Evolutionary conservation across 2,888 invertebrate genomes (phyloP).

Genomic region (Andrena hattorfiana): DNA sequence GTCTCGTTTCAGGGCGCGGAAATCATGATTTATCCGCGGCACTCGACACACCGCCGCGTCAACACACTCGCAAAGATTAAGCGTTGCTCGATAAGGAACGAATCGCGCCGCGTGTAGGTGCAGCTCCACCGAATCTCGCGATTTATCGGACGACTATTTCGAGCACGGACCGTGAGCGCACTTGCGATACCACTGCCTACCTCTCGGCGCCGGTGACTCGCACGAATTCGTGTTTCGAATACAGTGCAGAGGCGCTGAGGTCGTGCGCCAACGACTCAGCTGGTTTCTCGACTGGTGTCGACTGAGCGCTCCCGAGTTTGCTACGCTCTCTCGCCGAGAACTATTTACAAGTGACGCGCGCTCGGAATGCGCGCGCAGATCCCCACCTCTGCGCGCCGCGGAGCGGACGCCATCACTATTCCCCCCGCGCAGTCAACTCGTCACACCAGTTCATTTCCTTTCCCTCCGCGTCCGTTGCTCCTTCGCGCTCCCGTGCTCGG

Average conservation of each 20-base stretch:
- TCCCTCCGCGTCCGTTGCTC: conserved; percentile 39
- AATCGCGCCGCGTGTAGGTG: conserved; percentile 7
- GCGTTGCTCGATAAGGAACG: neutral
- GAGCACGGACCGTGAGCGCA: conserved; percentile 16
- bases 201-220: conserved; percentile 32
- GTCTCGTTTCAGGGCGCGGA: conserved; percentile 56
- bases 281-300: conserved; percentile 66
- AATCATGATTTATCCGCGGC: conserved; percentile 66
- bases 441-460: conserved; percentile 57
- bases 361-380: conserved; percentile 74
- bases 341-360: conserved; percentile 76
- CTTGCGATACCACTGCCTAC: conserved; percentile 46
- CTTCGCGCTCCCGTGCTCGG: conserved; percentile 2
- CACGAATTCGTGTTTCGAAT: conserved; percentile 30
- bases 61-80: conserved; percentile 15
- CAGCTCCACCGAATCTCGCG: neutral
- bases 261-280: conserved; percentile 45
- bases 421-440: conserved; percentile 37
- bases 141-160: neutral
- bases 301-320: conserved; percentile 53
- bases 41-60: conserved; percentile 32
- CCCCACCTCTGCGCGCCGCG: neutral
- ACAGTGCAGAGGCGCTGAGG: conserved; percentile 52
- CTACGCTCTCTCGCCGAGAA: conserved; percentile 71
- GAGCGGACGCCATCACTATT: conserved; percentile 5